Percentiles rank a stretch among this genome's conserved stretches.
phyloP scores from a whole-genome alignment of 2,113 vertebrate genomes.

The Lagenorhynchus albirostris region DNA sequence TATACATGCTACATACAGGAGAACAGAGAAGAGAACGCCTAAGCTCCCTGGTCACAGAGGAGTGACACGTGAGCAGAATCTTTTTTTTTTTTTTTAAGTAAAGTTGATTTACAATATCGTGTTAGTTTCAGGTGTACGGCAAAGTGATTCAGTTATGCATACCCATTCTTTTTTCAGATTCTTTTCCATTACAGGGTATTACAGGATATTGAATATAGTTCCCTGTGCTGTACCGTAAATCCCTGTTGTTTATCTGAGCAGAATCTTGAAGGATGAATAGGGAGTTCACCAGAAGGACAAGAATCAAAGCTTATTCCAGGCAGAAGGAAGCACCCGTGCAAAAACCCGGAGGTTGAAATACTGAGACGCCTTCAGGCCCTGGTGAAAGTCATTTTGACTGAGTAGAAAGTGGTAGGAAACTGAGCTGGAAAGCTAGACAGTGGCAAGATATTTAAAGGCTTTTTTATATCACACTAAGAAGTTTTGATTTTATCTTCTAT shows the following conservation, averaged over 20 bases:
- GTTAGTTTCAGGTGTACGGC: not conserved
- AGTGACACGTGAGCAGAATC: not conserved
- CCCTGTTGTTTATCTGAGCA: not conserved
- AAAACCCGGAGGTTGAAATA: not conserved
- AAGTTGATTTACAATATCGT: not conserved
- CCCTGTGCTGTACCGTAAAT: not conserved
- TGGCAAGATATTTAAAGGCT: not conserved
- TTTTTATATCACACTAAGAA: not conserved
- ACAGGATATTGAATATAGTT: not conserved
- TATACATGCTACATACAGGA: not conserved
- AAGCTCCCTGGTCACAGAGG: not conserved
- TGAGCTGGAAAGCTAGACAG: not conserved
- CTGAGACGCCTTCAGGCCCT: not conserved
- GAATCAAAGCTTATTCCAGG: not conserved
- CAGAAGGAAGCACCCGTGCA: not conserved
- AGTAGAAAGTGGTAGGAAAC: not conserved
- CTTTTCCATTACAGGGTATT: not conserved
- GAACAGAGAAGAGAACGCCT: not conserved
- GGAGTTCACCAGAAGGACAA: not conserved
- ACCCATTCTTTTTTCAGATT: not conserved
- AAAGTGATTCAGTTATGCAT: not conserved
- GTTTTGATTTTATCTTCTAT: not conserved
- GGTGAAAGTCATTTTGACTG: not conserved
- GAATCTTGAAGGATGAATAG: not conserved
- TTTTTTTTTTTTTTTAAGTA: not conserved